These are phyloP conservation scores for Chironomus riparius DNA, from an alignment of 2,888 invertebrate genomes.

Conservation along the genomic window DNA sequence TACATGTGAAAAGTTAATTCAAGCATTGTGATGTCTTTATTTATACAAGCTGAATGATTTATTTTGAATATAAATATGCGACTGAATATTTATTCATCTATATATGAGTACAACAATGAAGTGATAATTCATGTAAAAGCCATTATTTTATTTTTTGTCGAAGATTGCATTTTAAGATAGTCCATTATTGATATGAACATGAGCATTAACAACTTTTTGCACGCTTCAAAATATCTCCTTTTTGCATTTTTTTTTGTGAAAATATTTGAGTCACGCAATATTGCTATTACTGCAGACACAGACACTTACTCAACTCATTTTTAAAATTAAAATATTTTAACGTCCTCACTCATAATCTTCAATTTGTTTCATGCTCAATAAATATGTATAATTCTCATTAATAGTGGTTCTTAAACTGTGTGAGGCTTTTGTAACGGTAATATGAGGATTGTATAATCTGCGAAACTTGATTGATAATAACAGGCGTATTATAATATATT, in stretches of 20 bases:
- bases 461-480: too few species aligned
- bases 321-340: too few species aligned
- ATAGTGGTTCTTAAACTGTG: too few species aligned
- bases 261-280: neutral
- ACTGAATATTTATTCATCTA: neutral
- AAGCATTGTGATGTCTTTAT: conserved; percentile 4
- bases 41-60: neutral
- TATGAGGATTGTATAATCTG: too few species aligned
- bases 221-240: neutral
- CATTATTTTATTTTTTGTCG: neutral
- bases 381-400: too few species aligned
- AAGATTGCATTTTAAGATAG: neutral
- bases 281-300: neutral
- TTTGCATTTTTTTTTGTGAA: neutral
- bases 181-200: neutral
- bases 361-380: too few species aligned
- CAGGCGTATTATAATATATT: too few species aligned
- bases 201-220: conserved; percentile 2
- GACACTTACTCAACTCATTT: neutral
- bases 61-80: neutral
- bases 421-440: too few species aligned
- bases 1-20: conserved; percentile 8
- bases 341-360: too few species aligned
- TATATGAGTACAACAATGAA: neutral
- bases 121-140: conserved; percentile 6